A percentile compares a stretch with the other conserved stretches of the same genome.
phyloP scores from a whole-genome alignment of 2,888 invertebrate genomes.

The Tetranychus truncatus region DNA sequence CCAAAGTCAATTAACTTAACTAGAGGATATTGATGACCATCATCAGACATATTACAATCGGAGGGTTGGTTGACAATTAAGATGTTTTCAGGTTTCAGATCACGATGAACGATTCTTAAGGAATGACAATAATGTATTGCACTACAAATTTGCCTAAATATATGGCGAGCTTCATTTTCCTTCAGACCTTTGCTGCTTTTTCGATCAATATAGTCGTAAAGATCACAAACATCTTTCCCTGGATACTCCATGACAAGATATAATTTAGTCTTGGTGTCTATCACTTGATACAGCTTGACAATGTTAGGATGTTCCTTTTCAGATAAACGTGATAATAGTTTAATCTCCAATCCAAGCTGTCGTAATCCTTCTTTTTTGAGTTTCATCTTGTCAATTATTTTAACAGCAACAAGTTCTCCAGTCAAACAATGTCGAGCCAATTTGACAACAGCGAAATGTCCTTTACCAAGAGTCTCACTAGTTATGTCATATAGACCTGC shows the following conservation, averaged over 20 bases:
- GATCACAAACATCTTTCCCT: conserved; percentile 74
- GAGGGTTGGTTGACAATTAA: conserved; percentile 95
- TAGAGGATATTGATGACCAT: conserved; percentile 35
- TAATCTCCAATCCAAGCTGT: conserved; percentile 66
- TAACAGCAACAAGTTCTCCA: conserved; percentile 38
- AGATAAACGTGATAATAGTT: conserved; percentile 45
- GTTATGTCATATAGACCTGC: conserved; percentile 84
- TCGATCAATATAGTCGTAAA: conserved; percentile 94
- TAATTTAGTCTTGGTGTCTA: conserved; percentile 94
- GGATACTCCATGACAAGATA: conserved; percentile 43
- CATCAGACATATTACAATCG: neutral
- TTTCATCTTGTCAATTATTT: conserved; percentile 90
- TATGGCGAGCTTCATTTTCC: conserved; percentile 21
- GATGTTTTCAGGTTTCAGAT: conserved; percentile 97
- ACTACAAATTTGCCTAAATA: conserved; percentile 51
- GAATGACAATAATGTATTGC: conserved; percentile 95
- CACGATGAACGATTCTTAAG: conserved; percentile 67
- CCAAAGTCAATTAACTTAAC: conserved; percentile 99
- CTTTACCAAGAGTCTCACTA: conserved; percentile 90
- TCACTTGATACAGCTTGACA: conserved; percentile 92
- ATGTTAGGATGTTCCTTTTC: conserved; percentile 80
- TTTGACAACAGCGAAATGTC: conserved; percentile 97
- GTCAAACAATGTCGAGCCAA: conserved; percentile 95
- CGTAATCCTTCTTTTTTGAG: conserved; percentile 84
- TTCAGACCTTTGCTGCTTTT: conserved; percentile 31